Evolutionary conservation across 2,888 invertebrate genomes (phyloP).

Genomic region (Scelioninae gen. 2): DNA sequence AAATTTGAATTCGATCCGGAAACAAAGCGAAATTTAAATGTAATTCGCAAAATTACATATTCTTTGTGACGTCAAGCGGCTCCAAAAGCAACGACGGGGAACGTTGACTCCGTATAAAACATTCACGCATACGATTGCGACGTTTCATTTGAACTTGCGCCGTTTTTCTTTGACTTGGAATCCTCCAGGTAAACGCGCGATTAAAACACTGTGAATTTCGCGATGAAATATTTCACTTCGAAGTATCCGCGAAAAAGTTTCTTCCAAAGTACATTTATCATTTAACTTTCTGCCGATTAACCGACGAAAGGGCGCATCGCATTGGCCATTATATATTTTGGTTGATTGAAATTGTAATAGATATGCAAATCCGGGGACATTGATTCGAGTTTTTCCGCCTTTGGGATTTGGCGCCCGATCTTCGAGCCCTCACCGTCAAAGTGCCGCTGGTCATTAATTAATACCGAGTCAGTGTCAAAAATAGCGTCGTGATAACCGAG

Average conservation of each 20-base stretch:
- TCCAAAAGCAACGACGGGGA: conserved; percentile 1
- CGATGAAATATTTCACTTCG: conserved; percentile 14
- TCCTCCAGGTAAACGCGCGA: too few species aligned
- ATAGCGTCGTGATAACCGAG: too few species aligned
- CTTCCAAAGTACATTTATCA: conserved; percentile 22
- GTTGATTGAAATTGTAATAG: conserved; percentile 30
- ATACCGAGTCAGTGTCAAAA: too few species aligned
- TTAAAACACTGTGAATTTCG: conserved; percentile 23
- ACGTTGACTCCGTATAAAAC: conserved; percentile 1
- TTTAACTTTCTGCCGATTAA: conserved; percentile 27
- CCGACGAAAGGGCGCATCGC: too few species aligned
- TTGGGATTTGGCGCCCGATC: too few species aligned
- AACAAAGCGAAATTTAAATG: neutral
- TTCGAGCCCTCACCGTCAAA: too few species aligned
- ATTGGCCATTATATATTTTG: conserved; percentile 3
- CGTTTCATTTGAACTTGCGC: conserved; percentile 9
- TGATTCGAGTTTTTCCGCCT: too few species aligned
- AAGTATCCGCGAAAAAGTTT: conserved; percentile 13
- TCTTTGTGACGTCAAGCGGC: neutral
- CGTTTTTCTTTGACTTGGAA: conserved; percentile 7
- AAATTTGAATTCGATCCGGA: conserved; percentile 6
- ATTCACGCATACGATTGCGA: conserved; percentile 9
- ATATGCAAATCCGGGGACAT: conserved; percentile 26
- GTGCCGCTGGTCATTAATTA: too few species aligned
- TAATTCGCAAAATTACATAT: conserved; percentile 7